These are phyloP conservation scores for Gryllus longicercus DNA, from an alignment of 2,888 invertebrate species.

Conservation along the genomic window DNA sequence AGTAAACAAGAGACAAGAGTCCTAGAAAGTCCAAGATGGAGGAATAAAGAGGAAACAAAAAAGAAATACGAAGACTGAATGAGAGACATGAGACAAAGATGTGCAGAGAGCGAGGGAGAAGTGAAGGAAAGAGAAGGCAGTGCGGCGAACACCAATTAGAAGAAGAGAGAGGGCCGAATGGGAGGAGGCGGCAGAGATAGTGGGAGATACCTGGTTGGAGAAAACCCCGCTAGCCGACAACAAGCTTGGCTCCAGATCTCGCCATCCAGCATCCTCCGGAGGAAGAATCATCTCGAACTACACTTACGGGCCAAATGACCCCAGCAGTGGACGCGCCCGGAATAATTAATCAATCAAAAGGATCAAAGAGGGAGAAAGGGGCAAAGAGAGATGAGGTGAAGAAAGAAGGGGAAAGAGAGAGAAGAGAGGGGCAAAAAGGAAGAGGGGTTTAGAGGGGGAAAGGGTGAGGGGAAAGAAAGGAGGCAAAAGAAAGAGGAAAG, in stretches of 20 bases:
- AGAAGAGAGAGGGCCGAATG: neutral
- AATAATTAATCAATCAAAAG: neutral
- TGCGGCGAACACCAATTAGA: neutral
- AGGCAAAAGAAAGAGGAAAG: neutral
- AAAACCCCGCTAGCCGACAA: too few relatives aligned
- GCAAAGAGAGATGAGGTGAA: neutral
- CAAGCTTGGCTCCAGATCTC: too few relatives aligned
- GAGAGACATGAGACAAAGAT: neutral
- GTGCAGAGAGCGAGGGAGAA: neutral
- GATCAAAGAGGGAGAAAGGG: too few relatives aligned
- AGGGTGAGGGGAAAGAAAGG: neutral
- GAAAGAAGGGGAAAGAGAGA: neutral
- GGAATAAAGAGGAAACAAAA: neutral
- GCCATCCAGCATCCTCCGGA: too few relatives aligned
- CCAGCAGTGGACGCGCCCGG: neutral
- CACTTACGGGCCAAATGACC: too few relatives aligned
- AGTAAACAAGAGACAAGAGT: neutral
- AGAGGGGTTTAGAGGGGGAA: neutral
- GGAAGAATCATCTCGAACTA: too few relatives aligned
- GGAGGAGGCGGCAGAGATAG: neutral
- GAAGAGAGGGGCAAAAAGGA: neutral
- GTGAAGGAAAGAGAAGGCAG: neutral
- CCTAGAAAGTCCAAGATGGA: neutral
- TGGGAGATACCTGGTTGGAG: too few relatives aligned
- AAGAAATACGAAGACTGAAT: neutral